Conservation (phyloP, 2,888 invertebrate genomes). For the Leptarthrus brevirostris region DNA sequence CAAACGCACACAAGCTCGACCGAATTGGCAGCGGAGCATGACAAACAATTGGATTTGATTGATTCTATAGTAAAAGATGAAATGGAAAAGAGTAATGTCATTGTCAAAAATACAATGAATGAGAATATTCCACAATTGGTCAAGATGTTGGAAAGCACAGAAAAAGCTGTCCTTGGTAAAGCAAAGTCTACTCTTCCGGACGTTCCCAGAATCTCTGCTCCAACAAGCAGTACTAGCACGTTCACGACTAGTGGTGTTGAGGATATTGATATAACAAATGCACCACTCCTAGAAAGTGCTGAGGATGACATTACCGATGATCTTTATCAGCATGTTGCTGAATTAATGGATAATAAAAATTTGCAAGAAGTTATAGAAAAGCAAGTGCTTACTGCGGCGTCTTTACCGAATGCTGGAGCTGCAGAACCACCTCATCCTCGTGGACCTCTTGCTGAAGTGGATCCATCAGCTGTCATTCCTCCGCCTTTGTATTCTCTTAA, state of each 20-base stretch:
- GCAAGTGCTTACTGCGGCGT: slow-evolving; percentile 65
- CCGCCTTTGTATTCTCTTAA: neutral
- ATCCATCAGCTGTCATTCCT: slow-evolving; percentile 1
- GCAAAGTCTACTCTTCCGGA: slow-evolving; percentile 31
- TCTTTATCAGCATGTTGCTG: slow-evolving; percentile 79
- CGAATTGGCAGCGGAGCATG: slow-evolving; percentile 64
- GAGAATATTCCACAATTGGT: slow-evolving; percentile 68
- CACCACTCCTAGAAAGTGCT: slow-evolving; percentile 68
- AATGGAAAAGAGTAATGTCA: slow-evolving; percentile 58
- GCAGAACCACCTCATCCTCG: neutral
- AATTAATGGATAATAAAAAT: slow-evolving; percentile 77
- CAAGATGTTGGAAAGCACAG: slow-evolving; percentile 68
- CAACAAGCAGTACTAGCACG: slow-evolving; percentile 34
- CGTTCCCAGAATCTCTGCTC: slow-evolving; percentile 21
- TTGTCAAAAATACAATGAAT: slow-evolving; percentile 58
- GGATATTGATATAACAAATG: slow-evolving; percentile 61
- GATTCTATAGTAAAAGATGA: slow-evolving; percentile 66
- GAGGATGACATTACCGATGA: slow-evolving; percentile 77
- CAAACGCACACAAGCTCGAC: slow-evolving; percentile 65
- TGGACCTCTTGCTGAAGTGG: slow-evolving; percentile 1
- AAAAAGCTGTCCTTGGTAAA: slow-evolving; percentile 57
- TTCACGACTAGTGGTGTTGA: slow-evolving; percentile 56
- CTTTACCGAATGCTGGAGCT: slow-evolving; percentile 13
- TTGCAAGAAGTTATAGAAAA: slow-evolving; percentile 80
- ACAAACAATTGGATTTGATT: slow-evolving; percentile 66